phyloP scores from a whole-genome alignment of 1,140 invertebrate genomes.

The Lordiphosa mommai region DNA sequence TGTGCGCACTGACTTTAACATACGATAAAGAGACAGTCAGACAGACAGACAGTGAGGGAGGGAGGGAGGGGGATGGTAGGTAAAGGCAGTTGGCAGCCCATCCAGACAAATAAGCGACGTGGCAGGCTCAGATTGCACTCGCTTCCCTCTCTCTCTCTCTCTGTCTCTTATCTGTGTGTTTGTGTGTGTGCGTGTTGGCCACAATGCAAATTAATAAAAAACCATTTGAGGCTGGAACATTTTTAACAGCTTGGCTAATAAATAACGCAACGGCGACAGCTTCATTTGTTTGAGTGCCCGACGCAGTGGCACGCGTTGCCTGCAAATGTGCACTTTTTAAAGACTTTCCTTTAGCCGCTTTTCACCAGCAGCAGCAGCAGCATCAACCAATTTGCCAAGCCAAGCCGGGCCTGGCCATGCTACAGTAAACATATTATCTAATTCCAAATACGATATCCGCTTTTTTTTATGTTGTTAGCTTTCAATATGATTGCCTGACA shows the following conservation, averaged over 20 bases:
- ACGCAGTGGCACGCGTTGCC: slow-evolving; percentile 32
- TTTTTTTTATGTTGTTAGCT: slow-evolving; percentile 63
- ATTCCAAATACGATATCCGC: slow-evolving; percentile 52
- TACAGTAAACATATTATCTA: slow-evolving; percentile 65
- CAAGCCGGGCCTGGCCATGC: background rate
- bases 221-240: slow-evolving; percentile 70
- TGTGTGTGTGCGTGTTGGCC: slow-evolving; percentile 28
- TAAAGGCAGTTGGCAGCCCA: slow-evolving; percentile 31
- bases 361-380: background rate
- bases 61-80: background rate
- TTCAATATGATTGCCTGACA: slow-evolving; percentile 58
- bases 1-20: slow-evolving; percentile 59
- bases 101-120: slow-evolving; percentile 70
- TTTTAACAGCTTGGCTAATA: slow-evolving; percentile 62
- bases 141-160: slow-evolving; percentile 13
- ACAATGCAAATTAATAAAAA: slow-evolving; percentile 75
- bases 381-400: background rate
- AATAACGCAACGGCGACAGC: slow-evolving; percentile 68
- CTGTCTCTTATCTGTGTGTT: slow-evolving; percentile 12
- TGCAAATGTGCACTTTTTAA: background rate
- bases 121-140: slow-evolving; percentile 68
- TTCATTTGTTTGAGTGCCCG: slow-evolving; percentile 74
- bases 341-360: too few relatives aligned
- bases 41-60: background rate
- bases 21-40: slow-evolving; percentile 54